A percentile compares a stretch with the other conserved stretches of the same genome.
phyloP scores from a whole-genome alignment of 1,140 invertebrate species.

The Tribolium castaneum region DNA sequence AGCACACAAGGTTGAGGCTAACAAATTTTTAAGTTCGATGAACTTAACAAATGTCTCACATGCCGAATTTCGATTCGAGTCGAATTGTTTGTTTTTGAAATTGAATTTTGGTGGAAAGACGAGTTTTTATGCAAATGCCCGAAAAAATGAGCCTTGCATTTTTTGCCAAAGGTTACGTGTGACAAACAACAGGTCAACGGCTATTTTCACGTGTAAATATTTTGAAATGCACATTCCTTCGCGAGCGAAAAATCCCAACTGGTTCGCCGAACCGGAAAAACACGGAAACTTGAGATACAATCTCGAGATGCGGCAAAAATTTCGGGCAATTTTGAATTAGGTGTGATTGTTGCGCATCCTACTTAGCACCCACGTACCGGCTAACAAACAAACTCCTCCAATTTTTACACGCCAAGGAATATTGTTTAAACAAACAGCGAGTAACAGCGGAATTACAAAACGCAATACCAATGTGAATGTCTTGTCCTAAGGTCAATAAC shows the following conservation, averaged over 20 bases:
- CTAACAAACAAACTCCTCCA: slow-evolving; percentile 7
- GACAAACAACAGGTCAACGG: slow-evolving; percentile 6
- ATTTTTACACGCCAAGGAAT: background rate
- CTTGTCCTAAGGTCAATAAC: slow-evolving; percentile 26
- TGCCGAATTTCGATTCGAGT: slow-evolving; percentile 15
- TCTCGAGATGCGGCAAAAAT: background rate
- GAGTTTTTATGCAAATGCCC: background rate
- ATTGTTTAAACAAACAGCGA: background rate
- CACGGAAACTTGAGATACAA: background rate
- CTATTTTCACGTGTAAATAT: slow-evolving; percentile 8
- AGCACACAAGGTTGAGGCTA: slow-evolving; percentile 30
- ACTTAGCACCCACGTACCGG: background rate
- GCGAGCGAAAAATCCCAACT: background rate
- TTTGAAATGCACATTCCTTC: slow-evolving; percentile 2
- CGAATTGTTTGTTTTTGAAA: slow-evolving; percentile 21
- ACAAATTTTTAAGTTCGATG: slow-evolving; percentile 34
- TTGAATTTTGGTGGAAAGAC: background rate
- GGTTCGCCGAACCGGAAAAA: slow-evolving; percentile 24
- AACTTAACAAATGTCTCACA: slow-evolving; percentile 35
- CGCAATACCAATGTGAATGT: slow-evolving; percentile 24
- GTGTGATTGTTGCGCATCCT: background rate
- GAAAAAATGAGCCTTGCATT: background rate
- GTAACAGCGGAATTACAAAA: background rate
- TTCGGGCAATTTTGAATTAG: background rate
- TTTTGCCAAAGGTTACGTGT: background rate